Evolutionary conservation across 2,797 vertebrate genomes (phyloP).

Genomic region (Crocodylus rhombifer): DNA sequence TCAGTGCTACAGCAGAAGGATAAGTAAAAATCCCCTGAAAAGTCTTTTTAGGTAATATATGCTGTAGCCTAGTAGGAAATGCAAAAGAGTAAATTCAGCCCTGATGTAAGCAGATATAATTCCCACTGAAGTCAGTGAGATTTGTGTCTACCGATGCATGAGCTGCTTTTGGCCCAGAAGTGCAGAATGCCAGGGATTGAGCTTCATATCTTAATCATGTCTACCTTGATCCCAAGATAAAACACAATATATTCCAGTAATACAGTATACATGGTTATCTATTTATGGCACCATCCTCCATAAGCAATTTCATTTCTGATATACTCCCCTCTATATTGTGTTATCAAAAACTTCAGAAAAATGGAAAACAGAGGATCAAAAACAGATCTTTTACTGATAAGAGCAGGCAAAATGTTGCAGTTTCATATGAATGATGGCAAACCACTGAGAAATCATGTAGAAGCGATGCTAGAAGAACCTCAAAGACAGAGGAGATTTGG

Average conservation of each 20-base stretch:
- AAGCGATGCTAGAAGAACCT: not conserved
- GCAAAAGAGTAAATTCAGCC: not conserved
- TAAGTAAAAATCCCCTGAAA: not conserved
- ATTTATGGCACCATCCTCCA: conserved; percentile 67
- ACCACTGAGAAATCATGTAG: not conserved
- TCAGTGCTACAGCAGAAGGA: not conserved
- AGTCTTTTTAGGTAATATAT: not conserved
- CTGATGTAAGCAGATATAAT: not conserved
- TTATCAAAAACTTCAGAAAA: conserved; percentile 61
- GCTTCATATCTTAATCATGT: conserved; percentile 63
- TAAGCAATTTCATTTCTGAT: conserved; percentile 58
- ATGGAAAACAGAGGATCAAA: conserved; percentile 50
- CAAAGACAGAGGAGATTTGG: not conserved
- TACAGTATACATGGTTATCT: conserved; percentile 26
- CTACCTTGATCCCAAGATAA: conserved; percentile 52
- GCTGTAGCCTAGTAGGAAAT: not conserved
- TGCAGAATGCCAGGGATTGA: conserved; percentile 35
- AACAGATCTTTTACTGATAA: not conserved
- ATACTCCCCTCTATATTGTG: conserved; percentile 39
- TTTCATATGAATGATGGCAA: not conserved
- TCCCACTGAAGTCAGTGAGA: conserved; percentile 4
- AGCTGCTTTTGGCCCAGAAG: not conserved
- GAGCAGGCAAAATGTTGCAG: not conserved
- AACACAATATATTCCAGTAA: conserved; percentile 49
- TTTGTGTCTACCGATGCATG: conserved; percentile 20